Conservation (phyloP, 2,888 invertebrate species). For the Diarsia dahlii region DNA sequence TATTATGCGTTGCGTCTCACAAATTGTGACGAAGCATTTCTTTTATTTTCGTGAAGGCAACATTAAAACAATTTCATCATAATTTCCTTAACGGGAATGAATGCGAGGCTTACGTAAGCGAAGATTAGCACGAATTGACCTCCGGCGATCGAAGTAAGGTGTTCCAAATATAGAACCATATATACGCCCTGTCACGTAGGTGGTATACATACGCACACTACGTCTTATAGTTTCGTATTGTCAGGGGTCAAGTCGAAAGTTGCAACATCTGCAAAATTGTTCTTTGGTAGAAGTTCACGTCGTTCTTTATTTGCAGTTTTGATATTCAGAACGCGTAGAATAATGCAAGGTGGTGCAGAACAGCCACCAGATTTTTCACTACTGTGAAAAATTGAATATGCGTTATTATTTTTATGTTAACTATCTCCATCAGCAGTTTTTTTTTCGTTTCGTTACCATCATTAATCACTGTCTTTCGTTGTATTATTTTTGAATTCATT, state of each 20-base stretch:
- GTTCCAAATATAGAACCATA: slow-evolving; percentile 69
- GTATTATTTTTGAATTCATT: slow-evolving; percentile 27
- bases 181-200: slow-evolving; percentile 76
- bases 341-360: slow-evolving; percentile 23
- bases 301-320: slow-evolving; percentile 37
- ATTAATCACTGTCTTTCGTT: slow-evolving; percentile 27
- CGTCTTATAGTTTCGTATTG: slow-evolving; percentile 40
- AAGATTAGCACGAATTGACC: slow-evolving; percentile 74
- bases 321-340: slow-evolving; percentile 28
- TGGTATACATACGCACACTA: slow-evolving; percentile 37
- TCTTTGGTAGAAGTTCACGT: slow-evolving; percentile 26
- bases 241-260: slow-evolving; percentile 58
- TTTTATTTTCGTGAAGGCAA: slow-evolving; percentile 52
- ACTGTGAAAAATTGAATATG: neutral
- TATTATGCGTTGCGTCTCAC: slow-evolving; percentile 57
- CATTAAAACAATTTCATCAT: slow-evolving; percentile 52
- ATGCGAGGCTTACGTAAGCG: slow-evolving; percentile 67
- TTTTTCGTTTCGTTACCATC: neutral
- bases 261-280: slow-evolving; percentile 47
- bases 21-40: slow-evolving; percentile 59
- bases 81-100: slow-evolving; percentile 57
- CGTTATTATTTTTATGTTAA: slow-evolving; percentile 1
- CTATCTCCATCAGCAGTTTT: neutral
- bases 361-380: slow-evolving; percentile 7
- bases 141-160: slow-evolving; percentile 60